Base-by-base conservation (phyloP, 1,140 invertebrate genomes). In the Drosophila busckii region DNA sequence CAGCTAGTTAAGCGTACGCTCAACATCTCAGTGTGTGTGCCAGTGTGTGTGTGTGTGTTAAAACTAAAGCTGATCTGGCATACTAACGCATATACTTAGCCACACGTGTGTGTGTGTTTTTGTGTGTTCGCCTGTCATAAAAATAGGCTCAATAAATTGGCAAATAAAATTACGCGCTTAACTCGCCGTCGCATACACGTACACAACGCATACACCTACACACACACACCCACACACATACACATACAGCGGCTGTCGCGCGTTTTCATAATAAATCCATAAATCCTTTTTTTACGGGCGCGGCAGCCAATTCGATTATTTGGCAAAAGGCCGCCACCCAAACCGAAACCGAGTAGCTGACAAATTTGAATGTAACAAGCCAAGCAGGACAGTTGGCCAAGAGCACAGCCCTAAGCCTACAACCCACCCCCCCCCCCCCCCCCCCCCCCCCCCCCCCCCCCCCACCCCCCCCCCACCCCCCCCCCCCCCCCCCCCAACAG, bases 231-330 rank as follows among this genome's bases (percentile, higher is more conserved):
- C n/a, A n/a, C n/a, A n/a, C n/a, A n/a, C n/a, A n/a, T n/a, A n/a
- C n/a, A n/a, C n/a, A n/a, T n/a, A n/a, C n/a, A n/a, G n/a, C n/a
- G n/a, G n/a, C n/a, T n/a, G n/a, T n/a, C n/a, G n/a, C 56, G 68
- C 59, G 19, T 73, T 80, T 73, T 80, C 63, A 78, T 78, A 71
- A 78, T 80, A 78, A 78, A 78, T 78, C 73, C 73, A 78, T 80
- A 78, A 78, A 78, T 78, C 73, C 73, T 60, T 78, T 78, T 63
- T 73, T 78, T 80, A 80, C 66, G 73, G 73, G 70, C 63, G 54
- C 70, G 75, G 53, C 68, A 80, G 42, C 28, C 63, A 78, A 78
- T 78, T 80, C 73, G 73, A 80, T 78, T 78, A 73, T 64, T 73
- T 65, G 68, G 58, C 53, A 50, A 50, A 63, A 65, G 64, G 64